Conservation (phyloP, 1,140 invertebrate genomes). For the Ephestia elutella region DNA sequence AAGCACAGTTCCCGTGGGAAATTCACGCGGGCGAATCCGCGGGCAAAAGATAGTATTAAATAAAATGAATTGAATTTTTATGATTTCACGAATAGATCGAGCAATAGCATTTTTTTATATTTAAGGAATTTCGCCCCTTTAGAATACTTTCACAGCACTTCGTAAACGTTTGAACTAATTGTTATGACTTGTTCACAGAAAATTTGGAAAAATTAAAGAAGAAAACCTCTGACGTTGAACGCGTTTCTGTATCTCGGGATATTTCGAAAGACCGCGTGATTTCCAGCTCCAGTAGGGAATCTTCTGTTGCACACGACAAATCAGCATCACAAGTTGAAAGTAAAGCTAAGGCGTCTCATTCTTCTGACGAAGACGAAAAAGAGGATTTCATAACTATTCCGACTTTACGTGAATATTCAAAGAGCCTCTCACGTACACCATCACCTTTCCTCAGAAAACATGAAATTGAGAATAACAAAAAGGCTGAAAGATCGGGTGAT, state of each 20-base stretch:
- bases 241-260: constrained; percentile 34
- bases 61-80: not conserved
- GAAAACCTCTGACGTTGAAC: constrained; percentile 42
- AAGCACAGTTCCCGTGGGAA: no score
- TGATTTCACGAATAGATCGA: no score
- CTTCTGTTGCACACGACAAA: constrained; percentile 58
- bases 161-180: no score
- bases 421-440: constrained; percentile 84
- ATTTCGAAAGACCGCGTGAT: constrained; percentile 56
- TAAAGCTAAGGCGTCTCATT: constrained; percentile 39
- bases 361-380: constrained; percentile 67
- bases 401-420: constrained; percentile 73
- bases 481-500: constrained; percentile 61
- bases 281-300: constrained; percentile 69
- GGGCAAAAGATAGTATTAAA: no score
- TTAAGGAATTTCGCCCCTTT: constrained; percentile 9
- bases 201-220: constrained; percentile 49
- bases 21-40: no score
- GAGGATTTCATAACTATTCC: constrained; percentile 61
- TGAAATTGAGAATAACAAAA: constrained; percentile 77
- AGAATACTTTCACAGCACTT: no score
- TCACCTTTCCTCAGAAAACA: constrained; percentile 86
- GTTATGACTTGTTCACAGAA: constrained; percentile 39
- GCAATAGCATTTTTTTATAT: no score
- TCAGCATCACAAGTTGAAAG: constrained; percentile 39